Evolutionary conservation across 2,113 vertebrate genomes (phyloP).

Genomic region (Turdus rufiventris): DNA sequence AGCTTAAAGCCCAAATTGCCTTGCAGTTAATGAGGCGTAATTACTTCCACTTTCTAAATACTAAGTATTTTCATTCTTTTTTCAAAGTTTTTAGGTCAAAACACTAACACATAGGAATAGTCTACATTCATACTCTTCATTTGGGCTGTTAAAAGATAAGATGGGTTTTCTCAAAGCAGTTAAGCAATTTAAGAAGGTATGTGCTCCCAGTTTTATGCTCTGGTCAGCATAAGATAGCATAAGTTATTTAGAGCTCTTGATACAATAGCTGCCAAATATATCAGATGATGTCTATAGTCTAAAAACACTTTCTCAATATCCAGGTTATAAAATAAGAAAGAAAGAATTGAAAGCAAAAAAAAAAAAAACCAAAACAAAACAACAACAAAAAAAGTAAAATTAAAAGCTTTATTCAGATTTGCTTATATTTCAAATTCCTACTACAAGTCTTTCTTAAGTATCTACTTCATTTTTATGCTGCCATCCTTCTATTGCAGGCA

Average conservation of each 20-base stretch:
- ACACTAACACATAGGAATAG: not conserved
- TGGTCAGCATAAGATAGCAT: not conserved
- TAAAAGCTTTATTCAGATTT: not conserved
- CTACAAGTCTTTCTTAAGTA: not conserved
- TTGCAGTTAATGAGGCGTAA: not conserved
- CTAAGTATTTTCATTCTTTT: not conserved
- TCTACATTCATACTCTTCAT: not conserved
- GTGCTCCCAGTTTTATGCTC: not conserved
- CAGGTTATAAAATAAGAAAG: not conserved
- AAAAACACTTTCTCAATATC: not conserved
- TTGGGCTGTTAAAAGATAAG: not conserved
- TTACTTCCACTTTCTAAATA: not conserved
- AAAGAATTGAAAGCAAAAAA: not conserved
- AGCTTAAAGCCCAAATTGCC: not conserved
- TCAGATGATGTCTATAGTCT: not conserved
- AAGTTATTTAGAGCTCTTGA: not conserved
- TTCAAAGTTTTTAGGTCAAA: not conserved
- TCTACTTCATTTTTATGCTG: not conserved
- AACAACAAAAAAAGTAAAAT: not conserved
- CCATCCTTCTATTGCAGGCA: not conserved
- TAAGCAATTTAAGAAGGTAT: not conserved
- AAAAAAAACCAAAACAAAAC: not conserved
- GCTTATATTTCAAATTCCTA: not conserved
- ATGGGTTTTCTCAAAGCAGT: not conserved
- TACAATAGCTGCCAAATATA: not conserved